Percentiles rank a stretch among this genome's conserved stretches.
phyloP scores from a whole-genome alignment of 92 coral and sea anemone species.

The Desmophyllum pertusum region DNA sequence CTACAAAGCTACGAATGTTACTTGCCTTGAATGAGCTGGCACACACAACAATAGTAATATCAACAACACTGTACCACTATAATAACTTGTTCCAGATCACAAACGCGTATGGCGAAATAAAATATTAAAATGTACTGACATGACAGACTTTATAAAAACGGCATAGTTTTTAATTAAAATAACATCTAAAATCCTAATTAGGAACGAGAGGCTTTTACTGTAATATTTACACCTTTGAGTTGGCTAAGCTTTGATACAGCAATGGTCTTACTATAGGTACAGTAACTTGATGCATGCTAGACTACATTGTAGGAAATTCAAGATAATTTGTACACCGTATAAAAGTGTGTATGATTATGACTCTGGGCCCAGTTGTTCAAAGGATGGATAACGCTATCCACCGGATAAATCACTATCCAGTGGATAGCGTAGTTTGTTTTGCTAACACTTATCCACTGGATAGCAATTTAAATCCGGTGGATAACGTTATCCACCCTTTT shows the following conservation, averaged over 20 bases:
- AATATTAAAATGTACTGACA: not conserved
- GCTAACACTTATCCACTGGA: no score
- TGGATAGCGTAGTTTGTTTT: no score
- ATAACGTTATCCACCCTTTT: no score
- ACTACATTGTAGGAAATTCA: no score
- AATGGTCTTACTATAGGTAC: not conserved
- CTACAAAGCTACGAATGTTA: not conserved
- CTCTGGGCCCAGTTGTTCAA: no score
- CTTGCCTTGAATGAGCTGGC: not conserved
- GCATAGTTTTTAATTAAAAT: no score
- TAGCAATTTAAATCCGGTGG: no score
- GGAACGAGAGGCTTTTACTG: not conserved
- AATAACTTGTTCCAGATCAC: not conserved
- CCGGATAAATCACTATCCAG: no score
- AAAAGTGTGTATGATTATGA: not conserved
- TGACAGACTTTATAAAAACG: no score
- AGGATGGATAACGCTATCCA: no score
- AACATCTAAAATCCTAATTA: not conserved
- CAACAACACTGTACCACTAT: not conserved
- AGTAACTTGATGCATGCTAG: no score
- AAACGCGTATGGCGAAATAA: conserved; percentile 5
- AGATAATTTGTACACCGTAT: not conserved
- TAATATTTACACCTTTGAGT: not conserved
- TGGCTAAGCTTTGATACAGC: not conserved
- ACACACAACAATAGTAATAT: not conserved